These are phyloP conservation scores for Crotalus viridis DNA, from an alignment of 2,113 vertebrate species.

Conservation along the genomic window DNA sequence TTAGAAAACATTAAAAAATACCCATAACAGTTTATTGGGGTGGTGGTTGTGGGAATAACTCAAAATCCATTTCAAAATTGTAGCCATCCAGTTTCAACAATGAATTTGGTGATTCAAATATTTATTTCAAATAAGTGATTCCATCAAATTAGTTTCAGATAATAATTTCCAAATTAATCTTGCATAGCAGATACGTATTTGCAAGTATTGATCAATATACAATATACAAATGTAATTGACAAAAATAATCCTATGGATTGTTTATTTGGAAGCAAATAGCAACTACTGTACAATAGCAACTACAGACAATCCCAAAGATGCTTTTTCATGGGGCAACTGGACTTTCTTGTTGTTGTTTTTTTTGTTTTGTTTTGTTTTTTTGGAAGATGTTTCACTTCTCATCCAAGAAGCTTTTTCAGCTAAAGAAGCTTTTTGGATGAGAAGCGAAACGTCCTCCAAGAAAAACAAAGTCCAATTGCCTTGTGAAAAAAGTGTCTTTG, in stretches of 20 bases:
- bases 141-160: not conserved
- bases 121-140: not conserved
- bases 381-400: no score
- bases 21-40: not conserved
- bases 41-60: not conserved
- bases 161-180: not conserved
- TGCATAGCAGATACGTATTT: not conserved
- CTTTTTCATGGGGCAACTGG: no score
- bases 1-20: not conserved
- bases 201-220: not conserved
- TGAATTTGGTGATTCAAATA: not conserved
- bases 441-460: no score
- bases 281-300: not conserved
- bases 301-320: not conserved
- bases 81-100: not conserved
- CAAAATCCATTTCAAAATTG: not conserved
- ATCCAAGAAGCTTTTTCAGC: no score
- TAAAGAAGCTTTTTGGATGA: no score
- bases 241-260: not conserved
- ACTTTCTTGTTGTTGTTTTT: no score
- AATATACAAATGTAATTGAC: not conserved
- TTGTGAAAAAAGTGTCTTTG: no score
- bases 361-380: no score
- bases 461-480: no score
- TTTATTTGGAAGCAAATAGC: not conserved